A percentile compares a stretch with the other conserved stretches of the same genome.
phyloP scores from a whole-genome alignment of 1,140 invertebrate genomes.

The Penaeus vannamei region DNA sequence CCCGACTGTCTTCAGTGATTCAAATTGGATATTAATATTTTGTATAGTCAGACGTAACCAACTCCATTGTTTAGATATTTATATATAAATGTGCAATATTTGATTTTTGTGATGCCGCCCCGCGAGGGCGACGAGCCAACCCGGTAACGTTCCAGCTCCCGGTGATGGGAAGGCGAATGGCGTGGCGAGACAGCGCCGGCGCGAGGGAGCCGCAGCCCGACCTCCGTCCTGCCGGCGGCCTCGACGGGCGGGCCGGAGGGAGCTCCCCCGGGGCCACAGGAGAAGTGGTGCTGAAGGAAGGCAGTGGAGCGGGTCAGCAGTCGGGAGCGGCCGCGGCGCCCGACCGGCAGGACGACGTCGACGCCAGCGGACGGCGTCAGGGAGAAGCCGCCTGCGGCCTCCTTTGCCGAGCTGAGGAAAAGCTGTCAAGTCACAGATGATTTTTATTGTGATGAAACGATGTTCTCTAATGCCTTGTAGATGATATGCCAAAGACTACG shows the following conservation, averaged over 20 bases:
- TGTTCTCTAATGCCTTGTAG: constrained; percentile 65
- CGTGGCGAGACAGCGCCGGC: not conserved
- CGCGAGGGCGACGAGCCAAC: not conserved
- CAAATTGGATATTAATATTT: not conserved
- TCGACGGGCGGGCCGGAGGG: too few relatives aligned
- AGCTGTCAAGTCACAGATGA: not conserved
- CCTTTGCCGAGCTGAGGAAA: too few relatives aligned
- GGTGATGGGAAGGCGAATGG: not conserved
- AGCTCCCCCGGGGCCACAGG: too few relatives aligned
- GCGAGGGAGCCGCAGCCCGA: not conserved
- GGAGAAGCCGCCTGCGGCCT: too few relatives aligned
- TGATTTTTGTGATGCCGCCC: constrained; percentile 32
- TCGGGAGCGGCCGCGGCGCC: too few relatives aligned
- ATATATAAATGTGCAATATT: constrained; percentile 46
- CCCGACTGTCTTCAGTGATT: constrained; percentile 3
- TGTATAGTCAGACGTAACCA: constrained; percentile 21
- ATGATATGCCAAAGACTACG: constrained; percentile 65
- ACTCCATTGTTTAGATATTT: constrained; percentile 25
- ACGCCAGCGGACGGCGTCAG: too few relatives aligned
- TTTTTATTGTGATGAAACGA: constrained; percentile 58
- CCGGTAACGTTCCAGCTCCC: constrained; percentile 19
- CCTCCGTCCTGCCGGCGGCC: too few relatives aligned
- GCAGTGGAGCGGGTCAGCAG: too few relatives aligned
- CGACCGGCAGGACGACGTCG: too few relatives aligned
- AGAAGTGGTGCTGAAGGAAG: too few relatives aligned